A percentile compares a stretch with the other conserved stretches of the same genome.
phyloP scores from a whole-genome alignment of 2,888 invertebrate genomes.

The Torymus tubicola region DNA sequence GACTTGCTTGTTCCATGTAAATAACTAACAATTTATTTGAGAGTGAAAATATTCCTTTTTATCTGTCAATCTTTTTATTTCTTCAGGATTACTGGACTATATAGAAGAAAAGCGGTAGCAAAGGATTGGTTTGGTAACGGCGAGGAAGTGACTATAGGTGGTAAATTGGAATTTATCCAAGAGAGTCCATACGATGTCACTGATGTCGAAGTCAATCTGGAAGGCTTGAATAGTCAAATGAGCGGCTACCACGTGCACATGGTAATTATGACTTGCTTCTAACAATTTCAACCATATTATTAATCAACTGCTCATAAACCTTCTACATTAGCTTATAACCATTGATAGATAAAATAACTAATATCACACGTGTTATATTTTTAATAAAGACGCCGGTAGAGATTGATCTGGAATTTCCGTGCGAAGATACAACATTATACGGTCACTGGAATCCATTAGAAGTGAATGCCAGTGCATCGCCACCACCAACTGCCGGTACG shows the following conservation, averaged over 20 bases:
- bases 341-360: too few species aligned
- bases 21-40: conserved; percentile 62
- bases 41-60: too few species aligned
- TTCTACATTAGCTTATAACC: too few species aligned
- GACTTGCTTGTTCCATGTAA: conserved; percentile 92
- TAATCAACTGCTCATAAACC: too few species aligned
- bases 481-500: conserved; percentile 83
- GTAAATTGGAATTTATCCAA: conserved; percentile 89
- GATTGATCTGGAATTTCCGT: conserved; percentile 90
- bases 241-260: conserved; percentile 89
- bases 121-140: conserved; percentile 94
- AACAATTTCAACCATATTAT: too few species aligned
- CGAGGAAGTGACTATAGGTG: conserved; percentile 81
- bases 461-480: conserved; percentile 81
- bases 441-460: conserved; percentile 92
- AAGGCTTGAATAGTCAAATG: conserved; percentile 81
- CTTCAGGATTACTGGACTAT: conserved; percentile 84
- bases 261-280: conserved; percentile 76
- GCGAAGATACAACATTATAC: conserved; percentile 88
- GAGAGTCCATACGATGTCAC: conserved; percentile 91
- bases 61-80: neutral
- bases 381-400: conserved; percentile 86
- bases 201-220: conserved; percentile 86
- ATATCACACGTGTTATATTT: neutral
- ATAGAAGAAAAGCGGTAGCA: conserved; percentile 89